Evolutionary conservation across 2,113 vertebrate species (phyloP).

Genomic region (Pteropus alecto): DNA sequence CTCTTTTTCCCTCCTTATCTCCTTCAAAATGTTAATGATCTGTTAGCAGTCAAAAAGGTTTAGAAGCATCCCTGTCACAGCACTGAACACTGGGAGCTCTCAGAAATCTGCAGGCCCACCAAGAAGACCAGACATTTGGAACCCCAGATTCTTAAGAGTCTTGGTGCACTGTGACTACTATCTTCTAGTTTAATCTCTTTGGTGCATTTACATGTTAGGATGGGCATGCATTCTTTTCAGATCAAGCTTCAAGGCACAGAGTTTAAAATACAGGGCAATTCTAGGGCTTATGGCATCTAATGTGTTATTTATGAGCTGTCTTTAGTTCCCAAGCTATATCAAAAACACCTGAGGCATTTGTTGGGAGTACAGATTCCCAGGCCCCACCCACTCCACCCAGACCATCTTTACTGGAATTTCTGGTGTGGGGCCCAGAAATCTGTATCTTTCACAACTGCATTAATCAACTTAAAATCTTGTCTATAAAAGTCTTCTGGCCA

Average conservation of each 20-base stretch:
- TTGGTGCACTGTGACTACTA: background rate
- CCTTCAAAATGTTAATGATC: background rate
- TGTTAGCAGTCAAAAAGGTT: background rate
- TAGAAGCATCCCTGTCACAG: background rate
- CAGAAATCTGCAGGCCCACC: background rate
- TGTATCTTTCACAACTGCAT: background rate
- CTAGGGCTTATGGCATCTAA: background rate
- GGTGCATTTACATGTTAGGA: background rate
- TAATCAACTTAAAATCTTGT: background rate
- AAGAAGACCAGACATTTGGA: background rate
- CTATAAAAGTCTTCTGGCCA: background rate
- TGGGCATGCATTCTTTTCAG: background rate
- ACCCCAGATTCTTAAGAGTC: background rate
- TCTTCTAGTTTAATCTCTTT: background rate
- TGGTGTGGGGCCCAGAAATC: background rate
- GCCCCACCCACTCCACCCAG: background rate
- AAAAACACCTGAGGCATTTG: background rate
- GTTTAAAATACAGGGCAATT: background rate
- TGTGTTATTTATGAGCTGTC: background rate
- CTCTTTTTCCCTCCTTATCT: background rate
- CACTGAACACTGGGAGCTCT: background rate
- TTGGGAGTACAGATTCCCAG: background rate
- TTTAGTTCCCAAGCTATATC: background rate
- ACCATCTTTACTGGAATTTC: background rate
- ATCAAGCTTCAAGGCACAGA: background rate